Evolutionary conservation across 2,888 invertebrate species (phyloP).

Genomic region (Calliphora vomitoria): DNA sequence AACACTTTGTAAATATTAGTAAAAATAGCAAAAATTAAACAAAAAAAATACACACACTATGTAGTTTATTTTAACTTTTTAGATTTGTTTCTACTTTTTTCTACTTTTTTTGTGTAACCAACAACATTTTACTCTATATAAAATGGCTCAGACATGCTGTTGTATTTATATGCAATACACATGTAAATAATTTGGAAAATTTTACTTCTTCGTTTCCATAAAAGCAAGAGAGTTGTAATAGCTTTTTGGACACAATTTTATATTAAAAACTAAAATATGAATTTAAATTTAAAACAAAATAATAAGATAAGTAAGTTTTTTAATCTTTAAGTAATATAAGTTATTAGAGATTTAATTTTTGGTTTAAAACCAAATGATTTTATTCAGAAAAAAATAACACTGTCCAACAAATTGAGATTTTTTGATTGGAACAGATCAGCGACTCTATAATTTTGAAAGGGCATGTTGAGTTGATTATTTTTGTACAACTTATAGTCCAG

Average conservation of each 20-base stretch:
- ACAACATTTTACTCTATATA: not conserved
- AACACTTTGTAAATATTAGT: constrained; percentile 61
- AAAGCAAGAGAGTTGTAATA: not conserved
- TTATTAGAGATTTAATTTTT: not conserved
- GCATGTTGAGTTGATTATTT: no score
- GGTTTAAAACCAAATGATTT: no score
- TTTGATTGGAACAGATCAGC: no score
- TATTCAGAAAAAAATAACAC: no score
- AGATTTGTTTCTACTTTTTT: not conserved
- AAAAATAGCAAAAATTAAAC: constrained; percentile 22
- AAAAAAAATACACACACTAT: not conserved
- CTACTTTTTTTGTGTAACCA: not conserved
- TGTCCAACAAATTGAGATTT: no score
- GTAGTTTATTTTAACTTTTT: constrained; percentile 38
- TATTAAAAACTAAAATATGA: not conserved
- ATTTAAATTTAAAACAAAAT: not conserved
- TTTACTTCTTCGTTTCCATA: no score
- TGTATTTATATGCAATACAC: not conserved
- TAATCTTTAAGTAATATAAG: not conserved
- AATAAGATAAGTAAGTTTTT: not conserved
- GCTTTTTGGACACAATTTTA: not conserved
- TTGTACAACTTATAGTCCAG: no score
- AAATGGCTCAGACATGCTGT: not conserved
- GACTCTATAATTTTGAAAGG: no score
- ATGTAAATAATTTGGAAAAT: no score